A percentile compares a stretch with the other conserved stretches of the same genome.
Conservation (phyloP, 1,140 invertebrate genomes). For the Scaptodrosophila lebanonensis region DNA sequence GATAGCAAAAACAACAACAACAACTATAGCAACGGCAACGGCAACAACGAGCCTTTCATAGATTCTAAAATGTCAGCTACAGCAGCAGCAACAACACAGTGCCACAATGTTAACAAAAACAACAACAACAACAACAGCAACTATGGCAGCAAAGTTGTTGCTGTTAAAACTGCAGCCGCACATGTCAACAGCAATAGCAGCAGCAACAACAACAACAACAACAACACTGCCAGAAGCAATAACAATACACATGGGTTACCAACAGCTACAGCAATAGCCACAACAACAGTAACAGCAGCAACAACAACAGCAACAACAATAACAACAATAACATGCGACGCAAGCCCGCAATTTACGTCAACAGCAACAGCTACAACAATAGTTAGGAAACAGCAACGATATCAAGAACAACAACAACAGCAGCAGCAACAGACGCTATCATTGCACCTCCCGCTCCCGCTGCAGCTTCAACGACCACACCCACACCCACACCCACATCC, state of each 20-base stretch:
- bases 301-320: slow-evolving; percentile 2
- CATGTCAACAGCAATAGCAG: slow-evolving; percentile 6
- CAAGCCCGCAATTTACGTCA: not conserved
- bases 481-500: slow-evolving; percentile 4
- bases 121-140: not conserved
- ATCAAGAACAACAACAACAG: slow-evolving; percentile 7
- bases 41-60: slow-evolving; percentile 21
- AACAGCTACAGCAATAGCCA: slow-evolving; percentile 7
- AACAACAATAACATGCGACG: too few species aligned
- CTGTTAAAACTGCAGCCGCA: slow-evolving; percentile 3
- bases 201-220: slow-evolving; percentile 16
- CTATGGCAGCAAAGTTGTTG: not conserved
- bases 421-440: not conserved
- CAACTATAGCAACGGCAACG: slow-evolving; percentile 1
- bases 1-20: slow-evolving; percentile 1
- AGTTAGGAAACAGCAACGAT: too few species aligned
- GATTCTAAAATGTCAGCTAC: slow-evolving; percentile 14
- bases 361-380: not conserved
- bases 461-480: not conserved
- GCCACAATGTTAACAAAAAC: not conserved
- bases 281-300: slow-evolving; percentile 9
- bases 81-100: slow-evolving; percentile 13
- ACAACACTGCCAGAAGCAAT: slow-evolving; percentile 48
- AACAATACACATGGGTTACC: slow-evolving; percentile 17
- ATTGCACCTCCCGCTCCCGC: not conserved